phyloP scores from a whole-genome alignment of 2,797 vertebrate species.

The Scomberomorus guttatus region DNA sequence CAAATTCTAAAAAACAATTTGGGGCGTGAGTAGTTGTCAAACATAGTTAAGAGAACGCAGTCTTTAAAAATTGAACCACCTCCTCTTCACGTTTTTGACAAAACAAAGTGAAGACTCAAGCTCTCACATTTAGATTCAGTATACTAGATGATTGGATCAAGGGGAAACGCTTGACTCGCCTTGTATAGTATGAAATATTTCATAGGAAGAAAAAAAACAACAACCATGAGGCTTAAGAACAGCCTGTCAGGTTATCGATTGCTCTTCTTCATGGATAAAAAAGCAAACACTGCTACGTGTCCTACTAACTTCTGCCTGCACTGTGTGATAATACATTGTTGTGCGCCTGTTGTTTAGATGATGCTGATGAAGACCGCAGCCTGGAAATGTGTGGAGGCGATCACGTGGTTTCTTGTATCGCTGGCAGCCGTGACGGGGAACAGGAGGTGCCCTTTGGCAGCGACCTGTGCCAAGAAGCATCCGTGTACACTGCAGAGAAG shows the following conservation, averaged over 20 bases:
- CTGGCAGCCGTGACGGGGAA: conserved; percentile 62
- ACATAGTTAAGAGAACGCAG: neutral
- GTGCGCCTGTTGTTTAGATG: conserved; percentile 35
- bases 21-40: neutral
- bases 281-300: neutral
- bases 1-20: neutral
- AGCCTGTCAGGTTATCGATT: neutral
- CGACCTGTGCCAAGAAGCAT: conserved; percentile 48
- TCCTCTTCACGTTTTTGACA: too few species aligned
- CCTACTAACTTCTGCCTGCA: neutral
- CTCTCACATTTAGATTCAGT: too few species aligned
- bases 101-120: too few species aligned
- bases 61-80: neutral
- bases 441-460: conserved; percentile 76
- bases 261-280: neutral
- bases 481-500: conserved; percentile 52
- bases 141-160: neutral
- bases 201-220: neutral
- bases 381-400: conserved; percentile 47
- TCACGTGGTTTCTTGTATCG: conserved; percentile 63
- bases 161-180: neutral
- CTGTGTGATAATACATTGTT: conserved; percentile 7
- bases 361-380: conserved; percentile 40
- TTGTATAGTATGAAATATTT: neutral
- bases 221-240: neutral